phyloP scores from a whole-genome alignment of 2,113 vertebrate genomes.

The Nettapus auritus region DNA sequence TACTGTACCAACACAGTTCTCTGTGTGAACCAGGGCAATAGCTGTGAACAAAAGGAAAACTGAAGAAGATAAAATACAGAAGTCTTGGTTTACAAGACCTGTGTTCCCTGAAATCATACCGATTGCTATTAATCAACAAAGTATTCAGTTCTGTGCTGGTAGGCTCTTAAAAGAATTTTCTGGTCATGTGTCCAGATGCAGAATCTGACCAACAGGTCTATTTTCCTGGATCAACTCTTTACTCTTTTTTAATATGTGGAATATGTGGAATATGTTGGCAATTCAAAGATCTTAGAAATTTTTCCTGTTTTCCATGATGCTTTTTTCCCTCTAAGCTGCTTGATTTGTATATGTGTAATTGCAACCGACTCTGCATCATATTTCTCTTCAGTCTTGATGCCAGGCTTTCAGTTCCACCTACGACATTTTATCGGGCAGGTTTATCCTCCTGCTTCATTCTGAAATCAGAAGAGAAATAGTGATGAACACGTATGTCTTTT shows the following conservation, averaged over 20 bases:
- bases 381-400: conserved; percentile 27
- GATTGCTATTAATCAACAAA: not conserved
- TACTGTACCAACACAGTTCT: not conserved
- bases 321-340: not conserved
- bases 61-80: not conserved
- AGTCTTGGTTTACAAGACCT: not conserved
- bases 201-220: not conserved
- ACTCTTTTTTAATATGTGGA: not conserved
- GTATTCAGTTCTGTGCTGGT: not conserved
- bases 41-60: not conserved
- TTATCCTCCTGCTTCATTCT: conserved; percentile 3
- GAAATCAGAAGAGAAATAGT: not conserved
- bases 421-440: not conserved
- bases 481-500: not conserved
- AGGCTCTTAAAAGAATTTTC: not conserved
- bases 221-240: not conserved
- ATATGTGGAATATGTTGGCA: not conserved
- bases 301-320: not conserved
- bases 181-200: not conserved
- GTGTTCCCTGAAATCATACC: not conserved
- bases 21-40: not conserved
- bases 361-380: not conserved
- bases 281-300: not conserved
- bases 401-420: conserved; percentile 1
- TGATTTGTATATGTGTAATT: not conserved